A percentile compares a stretch with the other conserved stretches of the same genome.
Evolutionary conservation across 2,113 vertebrate species (phyloP).

Genomic region (Protomyctophum bolini): DNA sequence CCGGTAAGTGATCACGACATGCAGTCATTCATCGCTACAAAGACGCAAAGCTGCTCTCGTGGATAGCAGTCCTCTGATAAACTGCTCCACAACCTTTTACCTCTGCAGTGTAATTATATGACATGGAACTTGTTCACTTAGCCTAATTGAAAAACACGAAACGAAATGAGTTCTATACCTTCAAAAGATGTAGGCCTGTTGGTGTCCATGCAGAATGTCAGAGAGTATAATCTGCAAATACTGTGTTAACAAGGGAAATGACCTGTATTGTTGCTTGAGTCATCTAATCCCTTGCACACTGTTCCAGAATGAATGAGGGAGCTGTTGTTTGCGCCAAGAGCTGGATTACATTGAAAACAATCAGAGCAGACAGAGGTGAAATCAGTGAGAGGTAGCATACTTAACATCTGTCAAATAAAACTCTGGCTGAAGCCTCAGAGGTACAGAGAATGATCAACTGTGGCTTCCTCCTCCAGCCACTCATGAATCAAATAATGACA

Average conservation of each 20-base stretch:
- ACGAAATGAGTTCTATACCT: constrained; percentile 24
- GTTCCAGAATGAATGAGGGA: constrained; percentile 44
- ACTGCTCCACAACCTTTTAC: constrained; percentile 58
- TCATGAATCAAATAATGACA: constrained; percentile 73
- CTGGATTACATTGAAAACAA: constrained; percentile 67
- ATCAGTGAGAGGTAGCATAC: constrained; percentile 22
- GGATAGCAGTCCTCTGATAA: constrained; percentile 35
- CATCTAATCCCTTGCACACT: constrained; percentile 55
- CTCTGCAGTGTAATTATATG: constrained; percentile 53
- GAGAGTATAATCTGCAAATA: constrained; percentile 5
- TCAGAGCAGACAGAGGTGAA: constrained; percentile 33
- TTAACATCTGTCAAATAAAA: constrained; percentile 14
- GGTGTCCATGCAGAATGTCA: not conserved
- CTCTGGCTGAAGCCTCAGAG: constrained; percentile 33
- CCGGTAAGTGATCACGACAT: constrained; percentile 57
- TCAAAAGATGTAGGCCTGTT: constrained; percentile 7
- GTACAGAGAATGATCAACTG: constrained; percentile 16
- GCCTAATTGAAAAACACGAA: constrained; percentile 53
- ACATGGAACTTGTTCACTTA: constrained; percentile 53
- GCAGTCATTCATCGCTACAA: constrained; percentile 31
- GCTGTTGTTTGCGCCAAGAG: constrained; percentile 55
- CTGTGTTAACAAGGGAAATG: not conserved
- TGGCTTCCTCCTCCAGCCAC: constrained; percentile 43
- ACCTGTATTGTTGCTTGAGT: constrained; percentile 14
- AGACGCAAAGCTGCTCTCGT: constrained; percentile 25